A percentile compares a stretch with the other conserved stretches of the same genome.
These are phyloP conservation scores for Porites rus DNA, from an alignment of 92 coral and sea anemone genomes.

Conservation along the genomic window DNA sequence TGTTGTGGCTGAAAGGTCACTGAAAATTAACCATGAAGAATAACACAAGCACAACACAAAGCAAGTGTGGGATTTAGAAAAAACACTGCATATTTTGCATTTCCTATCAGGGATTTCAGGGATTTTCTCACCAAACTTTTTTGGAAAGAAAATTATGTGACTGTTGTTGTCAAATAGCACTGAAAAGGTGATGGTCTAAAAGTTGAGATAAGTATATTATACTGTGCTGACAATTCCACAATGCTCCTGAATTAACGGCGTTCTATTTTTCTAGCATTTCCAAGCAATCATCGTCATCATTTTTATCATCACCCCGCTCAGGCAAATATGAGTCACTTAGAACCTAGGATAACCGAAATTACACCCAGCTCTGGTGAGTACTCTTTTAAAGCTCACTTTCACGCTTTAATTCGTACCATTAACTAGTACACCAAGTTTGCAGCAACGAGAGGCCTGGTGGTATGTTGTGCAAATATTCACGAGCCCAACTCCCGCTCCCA, in stretches of 20 bases:
- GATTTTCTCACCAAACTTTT: not conserved
- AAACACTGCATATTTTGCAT: no score
- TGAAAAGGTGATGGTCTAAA: no score
- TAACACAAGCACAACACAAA: no score
- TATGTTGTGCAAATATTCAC: no score
- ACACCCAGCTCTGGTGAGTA: slow-evolving; percentile 7
- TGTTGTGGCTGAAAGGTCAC: no score
- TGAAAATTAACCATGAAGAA: no score
- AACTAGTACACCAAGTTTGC: not conserved
- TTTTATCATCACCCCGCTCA: slow-evolving; percentile 31
- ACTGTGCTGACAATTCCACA: not conserved
- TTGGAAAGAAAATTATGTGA: not conserved
- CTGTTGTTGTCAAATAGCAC: not conserved
- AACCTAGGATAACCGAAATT: slow-evolving; percentile 39
- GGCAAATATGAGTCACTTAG: slow-evolving; percentile 17
- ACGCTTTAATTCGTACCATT: no score
- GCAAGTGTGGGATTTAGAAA: no score
- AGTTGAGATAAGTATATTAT: no score
- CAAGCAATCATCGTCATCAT: slow-evolving; percentile 40
- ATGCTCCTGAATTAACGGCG: not conserved
- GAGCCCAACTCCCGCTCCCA: no score
- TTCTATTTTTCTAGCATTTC: slow-evolving; percentile 10
- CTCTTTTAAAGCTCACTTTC: not conserved
- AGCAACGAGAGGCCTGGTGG: no score
- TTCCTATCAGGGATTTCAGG: not conserved